Base-by-base conservation (phyloP, 2,888 invertebrate species). In the Pseudococcus jackbeardsleyi region DNA sequence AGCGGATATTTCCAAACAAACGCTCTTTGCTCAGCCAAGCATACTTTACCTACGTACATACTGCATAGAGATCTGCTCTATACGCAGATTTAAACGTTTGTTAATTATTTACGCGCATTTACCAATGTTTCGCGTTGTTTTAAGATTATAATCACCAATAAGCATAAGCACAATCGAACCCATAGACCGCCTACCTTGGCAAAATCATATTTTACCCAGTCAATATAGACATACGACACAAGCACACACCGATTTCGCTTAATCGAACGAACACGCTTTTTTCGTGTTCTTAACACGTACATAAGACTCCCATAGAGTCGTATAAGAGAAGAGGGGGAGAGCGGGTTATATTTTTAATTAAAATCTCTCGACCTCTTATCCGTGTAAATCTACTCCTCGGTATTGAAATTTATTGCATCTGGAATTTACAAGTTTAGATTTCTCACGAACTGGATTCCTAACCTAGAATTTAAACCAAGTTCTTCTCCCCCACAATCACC, bases 301-400 rank as follows among this genome's bases (percentile, higher is more conserved):
- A 22, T 72, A 26, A 26, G 79, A 79, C 79, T 79, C 79, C 79
- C 79, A 39, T 42, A 79, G 79, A 79, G 42, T 79, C 17, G 42
- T 79, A 79, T 19, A 19, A 19, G 59, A 59, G 59, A 59, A 59
- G 59, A 19, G 68, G 6, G 33, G 17, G 72, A 26, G 72, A 42
- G 42, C 42, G 79, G 79, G 79, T 79, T 79, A 79, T 79, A 79
- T 79, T 79, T 79, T 79, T 79, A 79, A 79, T 79, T 79, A 79
- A 79, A 79, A 79, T 79, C 79, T 79, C 79, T 79, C 79, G 79
- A 79, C 79, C 79, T 79, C 79, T 79, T 79, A 79, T 79, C 79
- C 79, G 79, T 79, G 79, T 79, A 79, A 79, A 79, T 79, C 79
- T 79, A 79, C 79, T 72, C 26, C 72, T 79, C 79, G 79, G 79